Evolutionary conservation across 2,113 vertebrate genomes (phyloP).

Genomic region (Nyctereutes procyonoides): DNA sequence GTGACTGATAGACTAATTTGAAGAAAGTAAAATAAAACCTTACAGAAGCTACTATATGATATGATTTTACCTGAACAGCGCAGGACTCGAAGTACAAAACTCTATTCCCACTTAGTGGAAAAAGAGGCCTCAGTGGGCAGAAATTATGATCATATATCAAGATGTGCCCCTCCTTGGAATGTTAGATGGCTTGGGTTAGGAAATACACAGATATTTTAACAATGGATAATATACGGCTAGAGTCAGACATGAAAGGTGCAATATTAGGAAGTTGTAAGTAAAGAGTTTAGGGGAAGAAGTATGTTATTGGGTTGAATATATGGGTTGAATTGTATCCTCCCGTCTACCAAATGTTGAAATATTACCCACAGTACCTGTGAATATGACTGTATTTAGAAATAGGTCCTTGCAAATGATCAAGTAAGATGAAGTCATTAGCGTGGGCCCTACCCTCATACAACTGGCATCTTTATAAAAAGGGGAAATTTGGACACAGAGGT

Average conservation of each 20-base stretch:
- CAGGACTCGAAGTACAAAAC: not conserved
- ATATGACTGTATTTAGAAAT: not conserved
- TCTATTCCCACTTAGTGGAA: not conserved
- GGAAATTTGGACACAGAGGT: not conserved
- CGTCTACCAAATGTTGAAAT: not conserved
- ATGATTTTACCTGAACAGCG: not conserved
- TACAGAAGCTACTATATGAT: not conserved
- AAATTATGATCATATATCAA: not conserved
- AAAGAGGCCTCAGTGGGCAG: not conserved
- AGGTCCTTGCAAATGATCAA: not conserved
- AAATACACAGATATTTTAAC: not conserved
- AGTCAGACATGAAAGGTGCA: not conserved
- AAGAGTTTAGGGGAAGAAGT: not conserved
- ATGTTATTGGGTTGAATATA: not conserved
- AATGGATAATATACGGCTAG: not conserved
- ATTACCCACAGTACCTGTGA: not conserved
- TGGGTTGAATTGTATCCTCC: not conserved
- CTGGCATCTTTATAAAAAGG: not conserved
- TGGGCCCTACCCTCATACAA: not conserved
- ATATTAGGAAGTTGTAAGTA: not conserved
- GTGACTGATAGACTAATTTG: not conserved
- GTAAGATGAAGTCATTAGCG: not conserved
- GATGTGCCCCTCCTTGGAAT: not conserved
- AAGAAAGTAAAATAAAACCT: not conserved
- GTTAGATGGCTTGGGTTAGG: not conserved